phyloP scores from a whole-genome alignment of 2,113 vertebrate species.

The Paralichthys olivaceus region DNA sequence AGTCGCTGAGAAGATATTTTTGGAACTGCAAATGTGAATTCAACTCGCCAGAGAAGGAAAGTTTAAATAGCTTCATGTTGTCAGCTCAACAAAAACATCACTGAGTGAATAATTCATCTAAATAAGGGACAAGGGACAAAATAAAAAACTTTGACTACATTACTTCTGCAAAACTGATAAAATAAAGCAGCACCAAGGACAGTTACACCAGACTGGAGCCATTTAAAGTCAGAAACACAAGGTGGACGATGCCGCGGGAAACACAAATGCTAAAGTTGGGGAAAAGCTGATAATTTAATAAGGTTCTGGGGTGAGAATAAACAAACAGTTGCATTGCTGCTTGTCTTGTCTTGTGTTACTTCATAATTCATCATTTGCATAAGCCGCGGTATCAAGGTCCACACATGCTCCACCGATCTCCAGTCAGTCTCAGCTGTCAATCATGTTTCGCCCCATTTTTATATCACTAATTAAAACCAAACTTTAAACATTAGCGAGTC shows the following conservation, averaged over 20 bases:
- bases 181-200: neutral
- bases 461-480: too few relatives aligned
- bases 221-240: too few relatives aligned
- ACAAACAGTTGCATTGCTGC: too few relatives aligned
- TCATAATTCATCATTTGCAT: too few relatives aligned
- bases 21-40: neutral
- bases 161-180: neutral
- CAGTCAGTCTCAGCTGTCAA: too few relatives aligned
- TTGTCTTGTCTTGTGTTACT: too few relatives aligned
- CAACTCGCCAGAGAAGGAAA: neutral
- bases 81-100: neutral
- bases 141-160: neutral
- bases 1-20: neutral
- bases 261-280: neutral
- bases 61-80: neutral
- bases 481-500: too few relatives aligned
- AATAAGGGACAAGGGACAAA: neutral
- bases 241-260: neutral
- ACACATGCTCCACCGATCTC: too few relatives aligned
- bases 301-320: neutral
- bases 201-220: neutral
- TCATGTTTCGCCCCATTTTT: too few relatives aligned
- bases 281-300: too few relatives aligned
- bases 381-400: too few relatives aligned
- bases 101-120: neutral